Evolutionary conservation across 1,140 invertebrate genomes (phyloP).

Genomic region (Linepithema humile): DNA sequence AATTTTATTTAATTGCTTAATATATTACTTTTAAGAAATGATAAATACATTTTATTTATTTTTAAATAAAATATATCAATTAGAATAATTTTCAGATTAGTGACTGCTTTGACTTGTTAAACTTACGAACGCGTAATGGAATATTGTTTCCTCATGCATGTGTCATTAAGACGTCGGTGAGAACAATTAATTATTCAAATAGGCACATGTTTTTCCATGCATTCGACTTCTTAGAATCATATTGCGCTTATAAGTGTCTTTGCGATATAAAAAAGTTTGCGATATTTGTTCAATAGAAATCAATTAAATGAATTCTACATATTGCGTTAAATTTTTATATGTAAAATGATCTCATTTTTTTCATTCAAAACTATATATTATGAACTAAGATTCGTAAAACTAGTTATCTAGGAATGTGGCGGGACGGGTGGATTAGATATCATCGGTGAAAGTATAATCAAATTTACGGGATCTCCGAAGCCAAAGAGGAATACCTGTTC

Average conservation of each 20-base stretch:
- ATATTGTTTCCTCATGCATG: neutral
- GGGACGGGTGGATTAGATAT: neutral
- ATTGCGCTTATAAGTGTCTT: neutral
- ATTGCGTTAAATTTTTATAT: neutral
- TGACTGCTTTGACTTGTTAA: neutral
- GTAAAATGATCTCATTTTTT: neutral
- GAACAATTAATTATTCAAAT: slow-evolving; percentile 5
- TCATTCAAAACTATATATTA: neutral
- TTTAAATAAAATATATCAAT: neutral
- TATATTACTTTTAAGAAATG: no score
- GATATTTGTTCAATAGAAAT: neutral
- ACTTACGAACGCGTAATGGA: neutral
- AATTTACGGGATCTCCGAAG: neutral
- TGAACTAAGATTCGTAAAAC: neutral
- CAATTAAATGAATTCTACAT: neutral
- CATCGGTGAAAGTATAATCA: slow-evolving; percentile 23
- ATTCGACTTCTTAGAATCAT: neutral
- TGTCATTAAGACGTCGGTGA: neutral
- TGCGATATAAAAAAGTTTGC: neutral
- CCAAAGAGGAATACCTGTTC: neutral
- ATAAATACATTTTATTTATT: no score
- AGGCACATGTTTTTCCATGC: neutral
- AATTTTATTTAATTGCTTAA: no score
- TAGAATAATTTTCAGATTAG: neutral
- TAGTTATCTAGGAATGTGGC: neutral